Base-by-base conservation (phyloP, 1,140 invertebrate genomes). In the Octopus sinensis region DNA sequence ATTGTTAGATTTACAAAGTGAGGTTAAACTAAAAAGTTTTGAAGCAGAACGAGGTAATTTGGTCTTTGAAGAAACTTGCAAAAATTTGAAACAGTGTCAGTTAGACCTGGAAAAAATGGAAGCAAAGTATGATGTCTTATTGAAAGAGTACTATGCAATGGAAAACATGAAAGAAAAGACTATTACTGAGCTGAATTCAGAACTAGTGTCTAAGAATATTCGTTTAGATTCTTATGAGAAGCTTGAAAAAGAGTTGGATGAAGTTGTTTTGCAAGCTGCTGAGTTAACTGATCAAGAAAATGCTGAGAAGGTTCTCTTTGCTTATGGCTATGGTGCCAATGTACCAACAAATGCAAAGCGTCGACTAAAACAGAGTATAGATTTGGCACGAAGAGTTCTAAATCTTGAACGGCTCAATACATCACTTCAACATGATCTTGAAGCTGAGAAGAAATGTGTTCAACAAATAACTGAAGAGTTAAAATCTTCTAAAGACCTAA, bases 301-400 rank as follows among this genome's bases (percentile, higher is more conserved):
- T 76, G 88, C 90, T 52, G 89, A 91, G 56, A 88, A 87, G 73
- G 88, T 91, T 7, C 79, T 91, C 75, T 90, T 91, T 80, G 90
- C 90, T 3, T 91, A 91, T 84, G 90, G 90, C 17, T 91, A 91
- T 86, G 90, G 90, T 76, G 90, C 90, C 43, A 90, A 90, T 84
- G 86, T 91, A 43, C 88, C 90, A 43, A 90, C 88, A 54, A 90
- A 88, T 76, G 82, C 90, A 0, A 90, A 91, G 83, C 79, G 90
- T 84, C 83, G 90, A 81, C 85, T 91, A 78, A 89, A 91, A 79
- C 90, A 91, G 75, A 91, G 90, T 87, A 88, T 91, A 30, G 88
- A 91, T 80, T 83, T 91, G 76, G 90, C 90, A 7, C 85, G 90
- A 83, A 81, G 90, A 81, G 89, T 90, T n/a, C 81, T 91, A 43